These are phyloP conservation scores for Ridgeia piscesae DNA, from an alignment of 1,140 invertebrate species.

Conservation along the genomic window DNA sequence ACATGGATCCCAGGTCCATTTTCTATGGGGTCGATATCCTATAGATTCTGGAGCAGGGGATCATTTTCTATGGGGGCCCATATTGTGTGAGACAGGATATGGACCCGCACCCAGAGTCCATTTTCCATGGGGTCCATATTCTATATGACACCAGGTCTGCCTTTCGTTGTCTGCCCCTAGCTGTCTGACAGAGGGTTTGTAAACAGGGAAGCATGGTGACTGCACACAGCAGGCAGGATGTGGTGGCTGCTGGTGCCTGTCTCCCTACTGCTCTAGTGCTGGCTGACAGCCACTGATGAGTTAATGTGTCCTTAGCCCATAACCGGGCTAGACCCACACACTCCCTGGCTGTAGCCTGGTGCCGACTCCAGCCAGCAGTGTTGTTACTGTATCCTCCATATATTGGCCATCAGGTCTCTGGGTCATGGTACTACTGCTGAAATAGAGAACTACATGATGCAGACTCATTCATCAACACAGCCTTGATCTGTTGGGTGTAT, in stretches of 20 bases:
- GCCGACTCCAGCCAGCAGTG: neutral
- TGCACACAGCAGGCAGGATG: neutral
- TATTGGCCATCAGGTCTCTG: neutral
- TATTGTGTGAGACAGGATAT: too few relatives aligned
- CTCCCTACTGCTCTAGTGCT: neutral
- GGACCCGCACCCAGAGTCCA: too few relatives aligned
- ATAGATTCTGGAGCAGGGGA: too few relatives aligned
- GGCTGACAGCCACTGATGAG: neutral
- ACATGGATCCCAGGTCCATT: too few relatives aligned
- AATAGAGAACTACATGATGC: neutral
- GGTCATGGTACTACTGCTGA: neutral
- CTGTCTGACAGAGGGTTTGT: neutral
- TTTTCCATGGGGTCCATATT: too few relatives aligned
- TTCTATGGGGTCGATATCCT: too few relatives aligned
- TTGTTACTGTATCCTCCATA: neutral
- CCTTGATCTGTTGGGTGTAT: neutral
- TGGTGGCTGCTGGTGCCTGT: neutral
- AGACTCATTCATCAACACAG: neutral
- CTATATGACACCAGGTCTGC: neutral
- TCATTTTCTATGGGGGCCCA: too few relatives aligned
- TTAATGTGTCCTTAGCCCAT: neutral
- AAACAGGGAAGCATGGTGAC: neutral
- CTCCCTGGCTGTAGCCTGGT: neutral
- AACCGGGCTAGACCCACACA: neutral
- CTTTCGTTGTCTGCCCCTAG: neutral